Evolutionary conservation across 2,797 vertebrate species (phyloP).

Genomic region (Craterocephalus amniculus): DNA sequence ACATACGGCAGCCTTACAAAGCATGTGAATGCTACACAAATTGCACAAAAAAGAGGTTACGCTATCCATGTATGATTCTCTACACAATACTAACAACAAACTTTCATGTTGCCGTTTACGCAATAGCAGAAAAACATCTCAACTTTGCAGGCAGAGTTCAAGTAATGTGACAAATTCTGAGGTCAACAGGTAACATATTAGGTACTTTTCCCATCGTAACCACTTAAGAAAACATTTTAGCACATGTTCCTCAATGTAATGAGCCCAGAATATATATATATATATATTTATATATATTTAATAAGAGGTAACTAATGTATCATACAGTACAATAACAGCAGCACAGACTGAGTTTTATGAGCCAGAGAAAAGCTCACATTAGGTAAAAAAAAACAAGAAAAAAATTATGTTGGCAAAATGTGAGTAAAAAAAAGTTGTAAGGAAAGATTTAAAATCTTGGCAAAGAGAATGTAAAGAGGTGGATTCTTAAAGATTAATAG

Average conservation of each 20-base stretch:
- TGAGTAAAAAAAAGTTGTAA: constrained; percentile 29
- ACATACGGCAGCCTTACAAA: constrained; percentile 55
- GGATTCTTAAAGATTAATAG: constrained; percentile 44
- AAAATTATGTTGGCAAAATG: constrained; percentile 61
- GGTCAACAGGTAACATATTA: constrained; percentile 40
- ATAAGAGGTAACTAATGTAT: constrained; percentile 81
- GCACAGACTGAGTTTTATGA: constrained; percentile 70
- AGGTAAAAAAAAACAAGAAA: constrained; percentile 8
- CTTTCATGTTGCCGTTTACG: constrained; percentile 21
- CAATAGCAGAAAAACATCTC: constrained; percentile 34
- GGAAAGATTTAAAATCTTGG: constrained; percentile 40
- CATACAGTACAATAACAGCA: constrained; percentile 82
- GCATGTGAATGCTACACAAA: constrained; percentile 60
- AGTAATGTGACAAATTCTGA: constrained; percentile 60
- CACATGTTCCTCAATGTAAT: constrained; percentile 44
- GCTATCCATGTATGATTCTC: constrained; percentile 23
- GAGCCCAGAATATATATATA: constrained; percentile 50
- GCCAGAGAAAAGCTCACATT: constrained; percentile 56
- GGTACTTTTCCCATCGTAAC: constrained; percentile 32
- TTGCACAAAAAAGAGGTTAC: constrained; percentile 46
- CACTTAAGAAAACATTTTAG: constrained; percentile 46
- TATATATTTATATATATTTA: constrained; percentile 1
- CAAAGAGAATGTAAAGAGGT: constrained; percentile 60
- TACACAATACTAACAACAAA: constrained; percentile 16
- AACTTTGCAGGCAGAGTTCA: constrained; percentile 60